Evolutionary conservation across 2,888 invertebrate genomes (phyloP), one percentile per base, ranked within the genome.

Genomic region (Chironomus tentans): DNA sequence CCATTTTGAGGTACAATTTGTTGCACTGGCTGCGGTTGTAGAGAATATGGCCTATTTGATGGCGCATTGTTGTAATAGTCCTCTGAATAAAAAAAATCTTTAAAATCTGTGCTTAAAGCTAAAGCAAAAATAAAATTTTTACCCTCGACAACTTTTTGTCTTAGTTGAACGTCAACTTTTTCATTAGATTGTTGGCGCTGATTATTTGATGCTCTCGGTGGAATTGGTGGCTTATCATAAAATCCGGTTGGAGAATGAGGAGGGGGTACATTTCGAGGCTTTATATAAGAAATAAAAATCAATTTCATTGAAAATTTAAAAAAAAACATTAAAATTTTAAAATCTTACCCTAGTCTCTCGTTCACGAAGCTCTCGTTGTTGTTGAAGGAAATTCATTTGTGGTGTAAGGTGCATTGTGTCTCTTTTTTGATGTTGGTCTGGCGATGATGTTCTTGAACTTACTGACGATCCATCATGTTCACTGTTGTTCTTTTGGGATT

Each of bases 181-280:
- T 81, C 84, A 79, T 80, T 84, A 80, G 81, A 85, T 82, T 81
- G n/a, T n/a, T n/a, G 84, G 70, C 84, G 81, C 73, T 81, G 87
- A 28, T 28, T 28, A 5, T 28, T 28, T 10, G 88, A 87, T 15
- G 86, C 87, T 79, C 88, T 82, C 1, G 88, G 88, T 77, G 88
- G 88, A 78, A 88, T 86, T 0, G 88, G 87, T 56, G 88, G 88
- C 78, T 86, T 86, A 46, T 87, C 87, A 21, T 80, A 80, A 77
- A 82, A 80, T 68, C 79, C 79, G 56, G 82, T 81, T 3, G 83
- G 80, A 47, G 83, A 82, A 71, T 79, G 78, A 46, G 79, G 78
- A 69, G 78, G 78, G 46, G 77, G 48, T 65, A 65, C n/a, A 48
- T 62, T 75, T 70, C 70, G 38, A 73, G 68, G 47, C 47, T 77